phyloP scores from a whole-genome alignment of 1,140 invertebrate species.

The Elymnias hypermnestra region DNA sequence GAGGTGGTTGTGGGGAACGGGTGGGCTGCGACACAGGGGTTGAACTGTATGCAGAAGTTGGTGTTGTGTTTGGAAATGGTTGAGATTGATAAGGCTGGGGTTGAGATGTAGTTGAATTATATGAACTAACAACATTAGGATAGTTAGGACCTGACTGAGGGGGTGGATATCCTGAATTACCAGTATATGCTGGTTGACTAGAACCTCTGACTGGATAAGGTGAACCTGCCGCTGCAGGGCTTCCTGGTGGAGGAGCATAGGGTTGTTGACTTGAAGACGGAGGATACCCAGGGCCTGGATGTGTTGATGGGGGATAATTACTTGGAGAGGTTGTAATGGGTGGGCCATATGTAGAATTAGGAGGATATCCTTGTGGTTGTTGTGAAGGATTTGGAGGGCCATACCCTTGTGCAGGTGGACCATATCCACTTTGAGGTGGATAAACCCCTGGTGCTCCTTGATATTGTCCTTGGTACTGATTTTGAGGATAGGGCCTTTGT shows the following conservation, averaged over 20 bases:
- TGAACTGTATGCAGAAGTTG: constrained; percentile 66
- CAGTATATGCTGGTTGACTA: constrained; percentile 56
- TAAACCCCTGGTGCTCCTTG: constrained; percentile 63
- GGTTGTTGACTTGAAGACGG: constrained; percentile 66
- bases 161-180: constrained; percentile 66
- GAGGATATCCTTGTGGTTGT: constrained; percentile 70
- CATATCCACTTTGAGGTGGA: constrained; percentile 67
- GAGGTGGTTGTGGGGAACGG: constrained; percentile 68
- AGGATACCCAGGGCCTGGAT: constrained; percentile 67
- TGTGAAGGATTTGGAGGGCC: constrained; percentile 68
- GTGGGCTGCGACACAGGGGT: constrained; percentile 71
- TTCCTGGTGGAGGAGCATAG: constrained; percentile 68
- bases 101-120: constrained; percentile 62
- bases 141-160: constrained; percentile 59
- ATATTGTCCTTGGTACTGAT: constrained; percentile 74
- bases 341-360: constrained; percentile 70
- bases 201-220: constrained; percentile 65
- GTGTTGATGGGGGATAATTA: constrained; percentile 67
- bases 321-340: constrained; percentile 70
- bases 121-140: constrained; percentile 64
- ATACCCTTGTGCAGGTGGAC: constrained; percentile 67
- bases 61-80: constrained; percentile 67
- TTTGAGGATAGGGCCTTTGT: constrained; percentile 70
- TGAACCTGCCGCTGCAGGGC: constrained; percentile 56
- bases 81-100: constrained; percentile 70